phyloP scores from a whole-genome alignment of 2,113 vertebrate genomes.

The Gopherus evgoodei region DNA sequence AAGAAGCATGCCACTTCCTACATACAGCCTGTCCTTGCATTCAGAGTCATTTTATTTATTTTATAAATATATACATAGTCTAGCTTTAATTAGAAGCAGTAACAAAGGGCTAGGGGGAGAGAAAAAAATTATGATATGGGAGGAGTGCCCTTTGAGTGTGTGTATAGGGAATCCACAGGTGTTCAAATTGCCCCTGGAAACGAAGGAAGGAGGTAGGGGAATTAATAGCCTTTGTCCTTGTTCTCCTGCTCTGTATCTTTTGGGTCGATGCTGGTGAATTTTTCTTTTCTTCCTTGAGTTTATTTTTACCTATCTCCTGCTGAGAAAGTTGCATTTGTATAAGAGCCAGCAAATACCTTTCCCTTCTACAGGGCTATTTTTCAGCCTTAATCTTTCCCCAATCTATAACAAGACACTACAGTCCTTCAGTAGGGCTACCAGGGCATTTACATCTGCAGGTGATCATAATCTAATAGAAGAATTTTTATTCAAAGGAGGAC shows the following conservation, averaged over 20 bases:
- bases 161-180: neutral
- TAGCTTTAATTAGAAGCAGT: slow-evolving; percentile 24
- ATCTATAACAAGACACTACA: neutral
- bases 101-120: neutral
- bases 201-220: neutral
- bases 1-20: neutral
- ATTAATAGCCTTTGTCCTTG: neutral
- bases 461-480: neutral
- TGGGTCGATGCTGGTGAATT: neutral
- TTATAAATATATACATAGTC: neutral
- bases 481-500: neutral
- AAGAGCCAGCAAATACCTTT: neutral
- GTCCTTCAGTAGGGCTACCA: neutral
- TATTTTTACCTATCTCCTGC: neutral
- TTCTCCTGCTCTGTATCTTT: neutral
- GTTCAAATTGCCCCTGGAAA: neutral
- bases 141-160: neutral
- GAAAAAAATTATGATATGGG: neutral
- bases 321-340: neutral
- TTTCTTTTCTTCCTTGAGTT: neutral
- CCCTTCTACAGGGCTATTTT: neutral
- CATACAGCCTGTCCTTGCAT: neutral
- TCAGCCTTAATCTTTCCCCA: slow-evolving; percentile 2
- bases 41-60: slow-evolving; percentile 4
- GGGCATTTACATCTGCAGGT: neutral